Evolutionary conservation across 1,140 invertebrate genomes (phyloP).

Genomic region (Achatina immaculata): DNA sequence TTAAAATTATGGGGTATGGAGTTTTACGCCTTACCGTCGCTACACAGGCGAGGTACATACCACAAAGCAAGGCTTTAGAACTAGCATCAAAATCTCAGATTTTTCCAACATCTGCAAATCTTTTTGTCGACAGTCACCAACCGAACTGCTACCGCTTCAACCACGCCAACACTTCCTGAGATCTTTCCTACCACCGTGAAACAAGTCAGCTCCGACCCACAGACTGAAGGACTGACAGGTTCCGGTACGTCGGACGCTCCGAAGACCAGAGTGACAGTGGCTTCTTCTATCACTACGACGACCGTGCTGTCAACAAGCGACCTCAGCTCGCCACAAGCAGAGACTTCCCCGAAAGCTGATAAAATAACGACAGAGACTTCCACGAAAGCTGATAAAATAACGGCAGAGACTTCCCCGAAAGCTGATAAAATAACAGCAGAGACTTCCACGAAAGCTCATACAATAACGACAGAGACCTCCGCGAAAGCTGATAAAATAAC

Average conservation of each 20-base stretch:
- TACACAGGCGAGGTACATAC: too few species aligned
- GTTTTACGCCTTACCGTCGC: too few species aligned
- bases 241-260: too few species aligned
- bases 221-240: too few species aligned
- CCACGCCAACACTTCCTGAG: neutral
- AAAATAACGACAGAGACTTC: neutral
- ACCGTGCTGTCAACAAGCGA: constrained; percentile 5
- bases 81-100: neutral
- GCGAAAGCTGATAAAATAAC: neutral
- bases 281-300: neutral
- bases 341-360: constrained; percentile 7
- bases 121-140: constrained; percentile 3
- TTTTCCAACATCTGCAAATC: neutral
- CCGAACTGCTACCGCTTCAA: neutral
- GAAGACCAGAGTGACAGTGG: too few species aligned
- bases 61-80: too few species aligned
- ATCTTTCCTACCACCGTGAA: neutral
- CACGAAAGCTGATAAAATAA: too few species aligned
- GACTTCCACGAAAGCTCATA: too few species aligned
- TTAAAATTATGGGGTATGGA: too few species aligned
- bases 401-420: constrained; percentile 10
- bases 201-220: too few species aligned
- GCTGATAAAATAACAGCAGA: neutral
- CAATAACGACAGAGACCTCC: constrained; percentile 9
- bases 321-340: neutral